Evolutionary conservation across 2,113 vertebrate species (phyloP), one percentile per base, ranked within the genome.

Genomic region (Elephantulus edwardii): DNA sequence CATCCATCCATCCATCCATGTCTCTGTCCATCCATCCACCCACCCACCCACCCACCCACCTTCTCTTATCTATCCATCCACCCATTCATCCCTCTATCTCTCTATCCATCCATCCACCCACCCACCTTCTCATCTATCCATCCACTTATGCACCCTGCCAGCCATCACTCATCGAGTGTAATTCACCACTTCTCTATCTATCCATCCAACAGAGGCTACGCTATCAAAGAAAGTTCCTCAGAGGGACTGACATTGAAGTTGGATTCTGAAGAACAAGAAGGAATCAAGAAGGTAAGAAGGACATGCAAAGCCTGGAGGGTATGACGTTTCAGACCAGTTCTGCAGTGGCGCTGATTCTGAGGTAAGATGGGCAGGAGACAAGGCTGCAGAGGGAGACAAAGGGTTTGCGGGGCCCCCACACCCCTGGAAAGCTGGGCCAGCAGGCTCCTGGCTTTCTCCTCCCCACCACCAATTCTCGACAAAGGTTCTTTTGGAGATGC

Each of bases 141-240:
- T 17, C 30, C 46, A 11, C 1, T 46, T 11, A 24, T 1, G 1
- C 50, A 30, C 0, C 44, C 6, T 33, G 3, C 5, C 50, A 72
- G 0, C 8, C 6, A 20, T 26, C 68, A 28, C 13, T 4, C 62
- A 24, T 13, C 13, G 14, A 5, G 13, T 30, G 33, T 33, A 33
- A 35, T 20, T 35, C 62, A 66, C n/a, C 17, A 14, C 62, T 66
- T 10, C 8, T 6, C n/a, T 19, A 19, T 8, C 33, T 26, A 40
- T 33, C n/a, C 64, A 50, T 38, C 54, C 44, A 78, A 8, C 0
- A 22, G 30, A 40, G 16, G 28, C 8, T 12, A 33, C 4, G 30
- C 56, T 83, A 28, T 66, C 16, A 54, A 10, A 40, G 35, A 66
- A 40, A 22, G 60, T 40, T 71, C 44, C 35, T 42, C 22, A 42